Base-by-base conservation (phyloP, 2,888 invertebrate species). In the Schrankia costaestrigalis region DNA sequence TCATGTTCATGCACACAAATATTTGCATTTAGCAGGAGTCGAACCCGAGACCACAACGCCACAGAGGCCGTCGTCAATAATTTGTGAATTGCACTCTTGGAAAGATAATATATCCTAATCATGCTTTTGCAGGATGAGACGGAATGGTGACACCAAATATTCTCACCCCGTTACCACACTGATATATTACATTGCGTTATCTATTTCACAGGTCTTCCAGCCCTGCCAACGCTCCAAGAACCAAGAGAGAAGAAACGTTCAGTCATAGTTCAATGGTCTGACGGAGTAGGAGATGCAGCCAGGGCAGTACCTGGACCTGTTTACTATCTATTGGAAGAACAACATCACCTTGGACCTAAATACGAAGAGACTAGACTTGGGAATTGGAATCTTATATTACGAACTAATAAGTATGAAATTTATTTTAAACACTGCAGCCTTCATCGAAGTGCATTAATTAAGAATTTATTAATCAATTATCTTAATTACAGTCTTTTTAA, bases 311-410 rank as follows among this genome's bases (percentile, higher is more conserved):
- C 84, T 6, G 86, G 78, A 1, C 60, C 71, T 6, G 73, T 90
- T 0, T 65, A 91, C 15, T 93, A 90, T 56, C 71, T 93, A 10
- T 72, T 94, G 1, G 93, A 94, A 69, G 92, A 92, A 50, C 90
- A 94, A 32, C 93, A 92, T 48, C 91, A 93, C 52, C 78, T 92
- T 7, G 94, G 94, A 0, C 90, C 90, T 0, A 87, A 91, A 31
- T 93, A 91, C 56, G 87, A 90, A 26, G 90, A 91, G 41, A 87
- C 90, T 1, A 89, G 91, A 46, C 81, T 94, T 35, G 91, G 92
- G 15, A 85, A 90, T 11, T 94, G 94, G 94, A 82, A 78, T 26
- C 74, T 90, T n/a, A 67, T 90, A 22, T 71, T 89, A 32, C 78
- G 89, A 41, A 89, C 90, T 0, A 76, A 87, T 51, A 87, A 84